These are phyloP conservation scores for Drosophila melanosoma DNA, from an alignment of 2,888 invertebrate genomes.

Conservation along the genomic window DNA sequence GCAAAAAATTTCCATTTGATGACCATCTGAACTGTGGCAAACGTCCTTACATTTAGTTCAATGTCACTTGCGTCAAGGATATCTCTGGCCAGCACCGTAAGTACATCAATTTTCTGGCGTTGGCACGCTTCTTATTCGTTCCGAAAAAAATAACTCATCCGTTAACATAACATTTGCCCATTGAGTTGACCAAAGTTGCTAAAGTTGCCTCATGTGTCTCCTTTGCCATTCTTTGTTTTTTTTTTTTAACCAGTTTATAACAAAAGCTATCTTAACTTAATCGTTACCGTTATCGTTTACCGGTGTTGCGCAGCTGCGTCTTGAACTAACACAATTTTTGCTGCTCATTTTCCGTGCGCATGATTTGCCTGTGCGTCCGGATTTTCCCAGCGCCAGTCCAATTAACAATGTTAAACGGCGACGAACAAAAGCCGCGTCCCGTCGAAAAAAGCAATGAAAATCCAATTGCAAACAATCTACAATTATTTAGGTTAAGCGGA, in stretches of 20 bases:
- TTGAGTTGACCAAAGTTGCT: slow-evolving; percentile 56
- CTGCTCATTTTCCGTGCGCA: slow-evolving; percentile 38
- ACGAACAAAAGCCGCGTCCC: slow-evolving; percentile 44
- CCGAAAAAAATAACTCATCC: slow-evolving; percentile 48
- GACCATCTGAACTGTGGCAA: slow-evolving; percentile 47
- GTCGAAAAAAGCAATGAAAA: slow-evolving; percentile 42
- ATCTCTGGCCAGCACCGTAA: slow-evolving; percentile 64
- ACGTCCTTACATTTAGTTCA: slow-evolving; percentile 43
- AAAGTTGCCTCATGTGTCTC: slow-evolving; percentile 38
- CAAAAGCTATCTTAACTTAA: slow-evolving; percentile 51
- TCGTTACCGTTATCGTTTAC: slow-evolving; percentile 13
- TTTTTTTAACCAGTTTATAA: slow-evolving; percentile 46
- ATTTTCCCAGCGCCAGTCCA: slow-evolving; percentile 40
- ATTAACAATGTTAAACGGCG: slow-evolving; percentile 64
- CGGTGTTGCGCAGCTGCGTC: slow-evolving; percentile 34
- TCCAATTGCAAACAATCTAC: slow-evolving; percentile 59
- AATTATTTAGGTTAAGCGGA: slow-evolving; percentile 79
- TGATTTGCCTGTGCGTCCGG: slow-evolving; percentile 50
- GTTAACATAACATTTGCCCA: slow-evolving; percentile 56
- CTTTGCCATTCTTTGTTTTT: slow-evolving; percentile 20
- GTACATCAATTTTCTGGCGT: slow-evolving; percentile 63
- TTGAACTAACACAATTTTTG: slow-evolving; percentile 58
- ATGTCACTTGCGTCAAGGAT: slow-evolving; percentile 78
- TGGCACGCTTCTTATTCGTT: slow-evolving; percentile 23
- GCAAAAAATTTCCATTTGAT: slow-evolving; percentile 47